Percentiles rank a stretch among this genome's conserved stretches.
These are phyloP conservation scores for Arremon aurantiirostris DNA, from an alignment of 2,797 vertebrate species.

Conservation along the genomic window DNA sequence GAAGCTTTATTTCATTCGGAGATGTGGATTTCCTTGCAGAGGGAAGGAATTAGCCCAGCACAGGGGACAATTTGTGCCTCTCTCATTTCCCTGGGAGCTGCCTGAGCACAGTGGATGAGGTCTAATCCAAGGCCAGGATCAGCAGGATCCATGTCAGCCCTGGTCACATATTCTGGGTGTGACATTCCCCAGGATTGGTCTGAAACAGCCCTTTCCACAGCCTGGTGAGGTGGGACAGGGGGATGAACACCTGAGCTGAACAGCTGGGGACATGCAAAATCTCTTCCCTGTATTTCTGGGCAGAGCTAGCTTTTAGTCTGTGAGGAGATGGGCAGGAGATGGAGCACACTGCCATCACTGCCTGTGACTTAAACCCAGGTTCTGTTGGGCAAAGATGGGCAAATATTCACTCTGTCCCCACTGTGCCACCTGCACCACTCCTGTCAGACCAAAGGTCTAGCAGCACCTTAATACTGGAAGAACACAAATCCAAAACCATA, in stretches of 20 bases:
- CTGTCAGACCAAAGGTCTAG: not conserved
- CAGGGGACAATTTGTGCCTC: not conserved
- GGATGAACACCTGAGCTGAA: not conserved
- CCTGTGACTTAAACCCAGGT: not conserved
- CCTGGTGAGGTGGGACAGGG: not conserved
- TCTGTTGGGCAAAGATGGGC: not conserved
- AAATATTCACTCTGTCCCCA: not conserved
- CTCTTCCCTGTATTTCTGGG: not conserved
- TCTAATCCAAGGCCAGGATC: not conserved
- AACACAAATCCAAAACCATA: not conserved
- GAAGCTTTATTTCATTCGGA: not conserved
- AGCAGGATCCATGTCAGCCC: not conserved
- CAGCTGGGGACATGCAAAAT: not conserved
- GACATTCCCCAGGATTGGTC: not conserved
- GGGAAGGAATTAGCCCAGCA: not conserved
- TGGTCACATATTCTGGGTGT: not conserved
- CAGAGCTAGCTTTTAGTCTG: not conserved
- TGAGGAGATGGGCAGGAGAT: not conserved
- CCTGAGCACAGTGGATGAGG: rapidly evolving
- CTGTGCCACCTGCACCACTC: not conserved
- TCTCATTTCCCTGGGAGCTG: not conserved
- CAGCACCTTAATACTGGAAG: not conserved
- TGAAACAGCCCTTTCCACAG: not conserved
- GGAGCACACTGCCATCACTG: rapidly evolving
- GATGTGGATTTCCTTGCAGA: not conserved